Conservation (phyloP, 2,113 vertebrate genomes). For the Phrynosoma platyrhinos region DNA sequence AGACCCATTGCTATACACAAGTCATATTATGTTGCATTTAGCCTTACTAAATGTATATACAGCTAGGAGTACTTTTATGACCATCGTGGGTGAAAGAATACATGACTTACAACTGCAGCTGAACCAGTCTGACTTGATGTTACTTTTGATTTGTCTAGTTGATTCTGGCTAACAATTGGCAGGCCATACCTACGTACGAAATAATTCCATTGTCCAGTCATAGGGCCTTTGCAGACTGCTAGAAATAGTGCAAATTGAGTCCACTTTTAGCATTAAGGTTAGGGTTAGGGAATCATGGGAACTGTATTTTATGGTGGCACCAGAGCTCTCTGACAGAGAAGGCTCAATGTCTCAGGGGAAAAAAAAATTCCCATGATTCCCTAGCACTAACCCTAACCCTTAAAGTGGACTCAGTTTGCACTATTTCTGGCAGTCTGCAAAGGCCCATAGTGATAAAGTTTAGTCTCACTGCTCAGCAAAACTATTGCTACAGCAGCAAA, state of each 20-base stretch:
- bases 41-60: neutral
- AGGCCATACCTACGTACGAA: too few species aligned
- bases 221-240: too few species aligned
- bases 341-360: too few species aligned
- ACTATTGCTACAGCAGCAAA: neutral
- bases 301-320: too few species aligned
- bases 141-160: neutral
- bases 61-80: neutral
- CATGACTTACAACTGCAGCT: neutral
- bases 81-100: neutral
- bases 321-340: too few species aligned
- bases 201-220: neutral
- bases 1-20: neutral
- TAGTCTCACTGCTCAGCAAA: neutral
- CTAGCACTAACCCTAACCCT: too few species aligned
- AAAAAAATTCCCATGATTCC: too few species aligned
- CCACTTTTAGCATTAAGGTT: too few species aligned
- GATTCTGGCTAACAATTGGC: neutral
- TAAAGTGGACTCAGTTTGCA: too few species aligned
- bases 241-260: too few species aligned
- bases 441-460: neutral
- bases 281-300: too few species aligned
- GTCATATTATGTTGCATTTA: neutral
- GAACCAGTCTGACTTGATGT: neutral
- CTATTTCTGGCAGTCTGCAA: too few species aligned